Evolutionary conservation across 2,888 invertebrate genomes (phyloP), one percentile per base, ranked within the genome.

Genomic region (Pseudococcus jackbeardsleyi): DNA sequence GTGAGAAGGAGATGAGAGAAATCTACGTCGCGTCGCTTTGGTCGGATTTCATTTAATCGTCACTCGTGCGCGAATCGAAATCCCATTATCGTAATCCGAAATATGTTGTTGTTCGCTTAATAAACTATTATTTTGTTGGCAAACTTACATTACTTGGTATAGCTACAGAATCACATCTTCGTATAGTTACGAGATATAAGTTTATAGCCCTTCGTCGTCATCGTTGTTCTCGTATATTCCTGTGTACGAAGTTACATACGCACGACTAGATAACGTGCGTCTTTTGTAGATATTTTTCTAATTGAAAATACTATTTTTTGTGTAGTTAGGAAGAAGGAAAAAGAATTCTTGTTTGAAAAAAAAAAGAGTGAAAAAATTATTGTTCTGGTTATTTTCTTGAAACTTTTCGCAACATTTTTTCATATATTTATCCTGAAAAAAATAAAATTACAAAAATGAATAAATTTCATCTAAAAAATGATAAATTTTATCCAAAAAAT

Each of bases 81-180:
- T 72, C 72, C 26, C 72, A 72, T 72, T 33, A 72, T 72, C 72
- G 64, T 64, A 64, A 64, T 72, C 17, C 39, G 17, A 72, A 64
- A 72, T 72, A 72, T 72, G 72, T 72, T 72, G 68, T 68, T 68
- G 72, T 72, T 72, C 72, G 72, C 33, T 72, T 72, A 72, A 72
- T 72, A 72, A 72, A 72, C 72, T 33, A 72, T 72, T 72, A 72
- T 72, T 72, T 72, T 33, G 72, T 72, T 33, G 72, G 72, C 72
- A 19, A 72, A 72, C 72, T 72, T 33, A 33, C 72, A 22, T 64
- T 64, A 64, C 64, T 64, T 5, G 42, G 42, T 42, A 42, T 42
- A 64, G 26, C 19, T n/a, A 9, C 7, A 64, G 64, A 64, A 64
- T 64, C 64, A 64, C 22, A 64, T 64, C 64, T 64, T 64, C n/a